Evolutionary conservation across 2,888 invertebrate genomes (phyloP).

Genomic region (Andrena haemorrhoa): DNA sequence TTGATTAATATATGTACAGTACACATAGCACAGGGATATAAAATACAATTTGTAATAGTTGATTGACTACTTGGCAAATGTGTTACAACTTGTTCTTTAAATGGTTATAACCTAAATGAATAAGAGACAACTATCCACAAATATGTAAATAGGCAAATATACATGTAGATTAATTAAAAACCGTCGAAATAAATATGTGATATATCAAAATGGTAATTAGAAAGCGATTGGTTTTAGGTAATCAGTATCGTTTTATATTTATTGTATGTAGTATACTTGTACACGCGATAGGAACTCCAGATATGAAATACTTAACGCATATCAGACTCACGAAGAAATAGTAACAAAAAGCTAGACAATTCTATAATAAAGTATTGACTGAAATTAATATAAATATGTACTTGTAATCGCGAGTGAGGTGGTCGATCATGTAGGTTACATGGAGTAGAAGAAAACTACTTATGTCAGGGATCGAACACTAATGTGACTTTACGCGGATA

Average conservation of each 20-base stretch:
- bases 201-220: not conserved
- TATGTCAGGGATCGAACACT: constrained; percentile 20
- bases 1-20: not conserved
- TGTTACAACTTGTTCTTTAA: not conserved
- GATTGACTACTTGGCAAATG: not conserved
- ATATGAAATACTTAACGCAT: not conserved
- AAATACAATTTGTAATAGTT: not conserved
- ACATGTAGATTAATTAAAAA: not conserved
- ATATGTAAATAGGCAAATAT: not conserved
- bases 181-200: not conserved
- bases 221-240: not conserved
- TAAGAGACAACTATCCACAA: not conserved
- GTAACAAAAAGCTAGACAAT: constrained; percentile 9
- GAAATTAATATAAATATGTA: constrained; percentile 6
- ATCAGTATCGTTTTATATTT: not conserved
- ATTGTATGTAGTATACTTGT: constrained; percentile 1
- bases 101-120: constrained; percentile 23
- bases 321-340: constrained; percentile 27
- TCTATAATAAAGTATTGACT: constrained; percentile 24
- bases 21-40: not conserved
- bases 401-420: constrained; percentile 28
- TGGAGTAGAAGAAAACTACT: constrained; percentile 16
- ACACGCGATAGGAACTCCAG: not conserved
- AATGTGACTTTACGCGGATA: constrained; percentile 7
- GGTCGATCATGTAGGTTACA: constrained; percentile 32